Base-by-base conservation (phyloP, 2,888 invertebrate species). In the Drosophila helvetica region DNA sequence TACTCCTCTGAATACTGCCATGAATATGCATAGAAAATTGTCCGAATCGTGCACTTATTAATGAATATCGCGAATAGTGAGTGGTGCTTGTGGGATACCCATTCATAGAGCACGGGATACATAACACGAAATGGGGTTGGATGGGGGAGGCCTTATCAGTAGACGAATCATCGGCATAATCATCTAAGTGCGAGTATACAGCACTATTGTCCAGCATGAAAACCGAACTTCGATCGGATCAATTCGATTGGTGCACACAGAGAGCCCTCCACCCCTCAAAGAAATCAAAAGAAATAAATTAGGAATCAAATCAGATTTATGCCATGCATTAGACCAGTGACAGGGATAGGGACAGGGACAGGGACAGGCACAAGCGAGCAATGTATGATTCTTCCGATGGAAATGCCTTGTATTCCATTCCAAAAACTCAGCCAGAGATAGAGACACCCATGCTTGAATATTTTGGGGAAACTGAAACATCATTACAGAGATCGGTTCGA, bases 301-400 rank as follows among this genome's bases (percentile, higher is more conserved):
- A 50, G 30, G 17, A 54, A 55, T 48, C 54, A 54, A 54, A 54
- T 55, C 48, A 43, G 64, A 66, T 66, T 66, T 64, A 55, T 64
- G 42, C 8, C 27, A 27, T 7, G 27, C 27, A 27, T 27, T 27
- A 27, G 27, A 27, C 8, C 27, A 27, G 27, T 8, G 66, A 64
- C 54, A 64, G 66, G 45, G 55, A 64, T 46, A 30, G 22, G 5
- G 22, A 22, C 22, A 22, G 22, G 22, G 4, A 22, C 22, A 66
- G 65, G 54, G 66, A 64, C 65, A 64, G 66, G 45, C 64, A 64
- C 55, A 30, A 22, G 10, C 27, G 27, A 27, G 12, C 22, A 53
- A n/a, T 38, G n/a, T 38, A 15, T n/a, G 38, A 15, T 38, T n/a
- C n/a, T 7, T 15, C 38, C 7, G 2, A 2, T 38, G 38, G 38